These are phyloP conservation scores for Trichosurus vulpecula DNA, from an alignment of 2,797 vertebrate genomes.

Conservation along the genomic window DNA sequence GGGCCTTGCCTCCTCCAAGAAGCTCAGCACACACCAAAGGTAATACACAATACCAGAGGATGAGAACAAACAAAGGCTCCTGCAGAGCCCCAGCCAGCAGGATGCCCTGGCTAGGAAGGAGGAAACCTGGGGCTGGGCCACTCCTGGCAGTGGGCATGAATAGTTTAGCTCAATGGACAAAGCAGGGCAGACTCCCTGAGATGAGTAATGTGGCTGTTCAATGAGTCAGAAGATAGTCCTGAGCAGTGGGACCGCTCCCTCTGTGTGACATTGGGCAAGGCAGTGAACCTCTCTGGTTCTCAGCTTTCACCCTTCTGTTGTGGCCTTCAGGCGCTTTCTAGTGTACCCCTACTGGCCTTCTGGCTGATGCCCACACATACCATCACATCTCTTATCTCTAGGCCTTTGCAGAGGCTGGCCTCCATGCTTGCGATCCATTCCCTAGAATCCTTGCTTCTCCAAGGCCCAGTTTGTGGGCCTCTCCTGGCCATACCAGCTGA, in stretches of 20 bases:
- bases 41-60: conserved; percentile 61
- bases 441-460: fast-evolving
- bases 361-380: neutral
- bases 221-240: neutral
- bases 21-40: conserved; percentile 42
- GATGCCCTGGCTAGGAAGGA: conserved; percentile 60
- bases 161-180: conserved; percentile 15
- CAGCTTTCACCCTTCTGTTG: neutral
- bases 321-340: fast-evolving
- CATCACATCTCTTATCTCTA: neutral
- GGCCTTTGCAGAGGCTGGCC: neutral
- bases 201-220: conserved; percentile 15
- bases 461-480: no score
- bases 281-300: neutral
- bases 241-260: neutral
- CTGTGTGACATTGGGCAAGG: neutral
- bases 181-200: conserved; percentile 15
- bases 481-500: neutral
- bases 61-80: conserved; percentile 55
- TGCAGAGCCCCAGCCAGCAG: conserved; percentile 37
- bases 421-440: neutral
- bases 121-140: conserved; percentile 46
- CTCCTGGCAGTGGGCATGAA: neutral
- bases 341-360: no score
- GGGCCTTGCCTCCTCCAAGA: conserved; percentile 60